These are phyloP conservation scores for Serranus cabrilla DNA, from an alignment of 2,797 vertebrate species.

Conservation along the genomic window DNA sequence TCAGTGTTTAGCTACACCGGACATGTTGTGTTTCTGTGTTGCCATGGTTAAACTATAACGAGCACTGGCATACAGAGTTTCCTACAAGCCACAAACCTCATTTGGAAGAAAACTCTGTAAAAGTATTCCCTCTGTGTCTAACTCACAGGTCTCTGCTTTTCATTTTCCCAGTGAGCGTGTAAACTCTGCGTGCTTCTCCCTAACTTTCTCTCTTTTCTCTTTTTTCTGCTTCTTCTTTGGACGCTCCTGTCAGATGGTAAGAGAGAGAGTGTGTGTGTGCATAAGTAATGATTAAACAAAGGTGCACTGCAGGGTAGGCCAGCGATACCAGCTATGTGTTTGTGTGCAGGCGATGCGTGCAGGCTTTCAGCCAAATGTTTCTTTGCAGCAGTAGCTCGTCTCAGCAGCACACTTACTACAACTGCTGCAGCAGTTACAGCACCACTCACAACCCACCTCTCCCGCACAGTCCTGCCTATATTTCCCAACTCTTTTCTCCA, in stretches of 20 bases:
- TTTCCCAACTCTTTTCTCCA: slow-evolving; percentile 18
- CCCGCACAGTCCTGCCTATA: slow-evolving; percentile 39
- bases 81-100: slow-evolving; percentile 15
- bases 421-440: slow-evolving; percentile 12
- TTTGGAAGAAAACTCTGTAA: background rate
- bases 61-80: slow-evolving; percentile 12
- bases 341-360: slow-evolving; percentile 47
- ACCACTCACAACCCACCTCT: slow-evolving; percentile 25
- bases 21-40: slow-evolving; percentile 23
- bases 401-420: slow-evolving; percentile 11
- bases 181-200: slow-evolving; percentile 41
- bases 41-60: slow-evolving; percentile 53
- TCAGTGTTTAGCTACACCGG: slow-evolving; percentile 13
- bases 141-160: slow-evolving; percentile 15
- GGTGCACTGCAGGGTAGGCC: slow-evolving; percentile 39
- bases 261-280: slow-evolving; percentile 60
- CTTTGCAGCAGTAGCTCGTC: slow-evolving; percentile 42
- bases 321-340: slow-evolving; percentile 43
- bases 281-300: slow-evolving; percentile 50
- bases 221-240: slow-evolving; percentile 79
- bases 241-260: slow-evolving; percentile 86
- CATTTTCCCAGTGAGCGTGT: slow-evolving; percentile 40
- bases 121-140: slow-evolving; percentile 2
- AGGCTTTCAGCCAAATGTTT: slow-evolving; percentile 40
- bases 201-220: slow-evolving; percentile 75